A percentile compares a stretch with the other conserved stretches of the same genome.
These are phyloP conservation scores for Folsomia manolachei DNA, from an alignment of 2,888 invertebrate genomes.

Conservation along the genomic window DNA sequence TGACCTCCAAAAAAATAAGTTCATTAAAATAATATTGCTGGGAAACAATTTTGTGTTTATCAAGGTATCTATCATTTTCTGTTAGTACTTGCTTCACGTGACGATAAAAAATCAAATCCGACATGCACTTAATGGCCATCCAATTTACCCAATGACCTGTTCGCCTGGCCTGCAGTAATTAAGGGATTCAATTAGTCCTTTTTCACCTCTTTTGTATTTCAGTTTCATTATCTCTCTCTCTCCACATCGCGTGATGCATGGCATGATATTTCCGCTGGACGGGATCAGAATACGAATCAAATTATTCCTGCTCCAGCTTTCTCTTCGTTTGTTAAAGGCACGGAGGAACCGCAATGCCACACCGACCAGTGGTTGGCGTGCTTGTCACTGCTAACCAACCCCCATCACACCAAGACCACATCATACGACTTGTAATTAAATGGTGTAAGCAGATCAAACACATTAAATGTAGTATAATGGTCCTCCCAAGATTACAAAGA, in stretches of 20 bases:
- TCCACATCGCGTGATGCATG: constrained; percentile 1
- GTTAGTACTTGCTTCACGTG: too few species aligned
- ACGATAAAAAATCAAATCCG: too few species aligned
- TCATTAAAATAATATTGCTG: too few species aligned
- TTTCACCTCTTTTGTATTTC: not conserved
- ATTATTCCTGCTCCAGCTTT: not conserved
- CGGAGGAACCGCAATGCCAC: not conserved
- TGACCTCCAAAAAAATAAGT: too few species aligned
- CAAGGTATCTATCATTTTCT: too few species aligned
- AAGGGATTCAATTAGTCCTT: not conserved
- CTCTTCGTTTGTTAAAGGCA: not conserved
- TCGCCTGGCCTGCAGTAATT: not conserved
- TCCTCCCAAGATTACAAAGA: too few species aligned
- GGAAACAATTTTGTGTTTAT: too few species aligned
- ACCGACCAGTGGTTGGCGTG: not conserved
- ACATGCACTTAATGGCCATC: too few species aligned
- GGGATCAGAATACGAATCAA: not conserved
- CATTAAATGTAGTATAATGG: too few species aligned
- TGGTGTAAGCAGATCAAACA: too few species aligned
- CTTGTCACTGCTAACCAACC: not conserved
- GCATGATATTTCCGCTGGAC: not conserved
- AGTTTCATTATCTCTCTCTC: not conserved
- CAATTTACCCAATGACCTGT: too few species aligned
- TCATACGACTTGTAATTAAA: too few species aligned
- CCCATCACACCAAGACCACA: not conserved